A percentile compares a stretch with the other conserved stretches of the same genome.
Evolutionary conservation across 2,113 vertebrate species (phyloP).

Genomic region (Sturnira hondurensis): DNA sequence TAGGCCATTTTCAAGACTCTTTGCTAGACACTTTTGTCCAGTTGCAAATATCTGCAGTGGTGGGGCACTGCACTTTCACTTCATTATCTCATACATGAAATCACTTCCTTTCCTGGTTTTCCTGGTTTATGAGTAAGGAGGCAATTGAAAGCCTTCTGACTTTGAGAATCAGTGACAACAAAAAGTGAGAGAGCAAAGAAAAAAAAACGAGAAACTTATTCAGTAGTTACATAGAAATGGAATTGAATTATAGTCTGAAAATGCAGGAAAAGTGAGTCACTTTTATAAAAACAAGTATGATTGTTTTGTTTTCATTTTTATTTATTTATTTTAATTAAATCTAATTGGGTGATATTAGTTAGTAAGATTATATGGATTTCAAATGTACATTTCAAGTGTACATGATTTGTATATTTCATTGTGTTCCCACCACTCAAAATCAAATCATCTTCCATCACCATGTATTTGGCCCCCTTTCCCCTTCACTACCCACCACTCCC

Average conservation of each 20-base stretch:
- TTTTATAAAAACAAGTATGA: conserved; percentile 62
- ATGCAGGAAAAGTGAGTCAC: conserved; percentile 47
- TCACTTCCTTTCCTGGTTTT: conserved; percentile 44
- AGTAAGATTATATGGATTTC: neutral
- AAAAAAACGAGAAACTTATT: conserved; percentile 12
- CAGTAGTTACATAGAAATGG: conserved; percentile 59
- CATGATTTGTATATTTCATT: neutral
- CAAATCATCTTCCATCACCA: neutral
- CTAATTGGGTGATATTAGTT: neutral
- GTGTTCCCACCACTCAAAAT: neutral
- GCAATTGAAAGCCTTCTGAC: neutral
- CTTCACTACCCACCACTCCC: too few species aligned
- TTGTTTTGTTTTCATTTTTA: conserved; percentile 65
- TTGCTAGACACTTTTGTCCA: neutral
- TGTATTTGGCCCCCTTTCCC: neutral
- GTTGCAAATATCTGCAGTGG: neutral
- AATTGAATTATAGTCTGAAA: conserved; percentile 66
- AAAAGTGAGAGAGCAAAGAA: conserved; percentile 20
- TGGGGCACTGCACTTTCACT: neutral
- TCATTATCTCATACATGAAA: neutral
- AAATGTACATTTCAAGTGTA: neutral
- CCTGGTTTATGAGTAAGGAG: conserved; percentile 28
- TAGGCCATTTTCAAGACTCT: conserved; percentile 40
- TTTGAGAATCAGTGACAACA: neutral
- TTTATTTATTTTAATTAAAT: neutral